Evolutionary conservation across 1,140 invertebrate genomes (phyloP), one percentile per base, ranked within the genome.

Genomic region (Leucophenga varia): DNA sequence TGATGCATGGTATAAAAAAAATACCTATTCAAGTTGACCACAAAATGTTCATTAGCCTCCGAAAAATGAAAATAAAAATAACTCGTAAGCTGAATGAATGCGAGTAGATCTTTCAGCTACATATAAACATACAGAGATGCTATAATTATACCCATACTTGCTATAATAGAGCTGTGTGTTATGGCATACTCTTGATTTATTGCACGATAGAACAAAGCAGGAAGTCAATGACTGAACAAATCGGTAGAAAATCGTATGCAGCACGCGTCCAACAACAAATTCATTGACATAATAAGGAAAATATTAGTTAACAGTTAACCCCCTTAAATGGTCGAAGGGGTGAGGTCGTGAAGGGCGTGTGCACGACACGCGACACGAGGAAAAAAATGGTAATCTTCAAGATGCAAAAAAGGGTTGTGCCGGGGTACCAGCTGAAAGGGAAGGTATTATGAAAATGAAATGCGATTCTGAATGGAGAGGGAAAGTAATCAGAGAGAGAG

Each of bases 251-350:
- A 20, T 38, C 3, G 25, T 36, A 36, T 16, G 49, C 10, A n/a
- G n/a, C 52, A 54, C 54, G 49, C 55, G 57, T 48, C 35, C 37
- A 44, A 43, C 52, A 50, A 43, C 54, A 50, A 57, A 46, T 47
- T 32, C n/a, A n/a, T n/a, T 41, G 39, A 10, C 40, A 55, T 54
- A 43, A 54, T 54, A 40, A 40, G 36, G 38, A 13, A 53, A 47
- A 60, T 60, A 60, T 59, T 60, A 56, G 45, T 53, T 40, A 50
- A 32, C 41, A 46, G 43, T 60, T 59, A 49, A 43, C 59, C 46
- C 58, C 58, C 57, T 28, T 17, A 2, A 5, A 37, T 37, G 22
- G n/a, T 25, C 22, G 22, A 25, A 25, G 22, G 10, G 22, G n/a
- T n/a, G n/a, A n/a, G n/a, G n/a, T n/a, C 40, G 30, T 42, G 32